Base-by-base conservation (phyloP, 2,113 vertebrate genomes). In the Conger conger region DNA sequence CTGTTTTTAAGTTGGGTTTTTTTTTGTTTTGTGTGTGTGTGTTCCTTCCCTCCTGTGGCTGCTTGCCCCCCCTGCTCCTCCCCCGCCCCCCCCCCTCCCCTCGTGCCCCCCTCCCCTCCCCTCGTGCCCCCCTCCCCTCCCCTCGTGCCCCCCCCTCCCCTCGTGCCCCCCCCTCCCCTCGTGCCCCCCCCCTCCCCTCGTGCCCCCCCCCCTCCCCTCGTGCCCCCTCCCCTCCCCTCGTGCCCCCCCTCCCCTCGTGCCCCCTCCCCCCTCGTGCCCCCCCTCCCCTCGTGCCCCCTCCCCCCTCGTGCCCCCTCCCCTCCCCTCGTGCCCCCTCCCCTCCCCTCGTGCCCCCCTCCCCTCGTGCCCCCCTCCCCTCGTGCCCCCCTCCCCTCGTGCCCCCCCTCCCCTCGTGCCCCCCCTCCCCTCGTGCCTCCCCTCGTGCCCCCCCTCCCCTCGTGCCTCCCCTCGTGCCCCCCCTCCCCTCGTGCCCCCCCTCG, bases 381-480 rank as follows among this genome's bases (percentile, higher is more conserved):
- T n/a, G n/a, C 50, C 60, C 91, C 93, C 90, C 92, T 11, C 88
- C n/a, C n/a, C n/a, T n/a, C n/a, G n/a, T n/a, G n/a, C 87, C 86
- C 92, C 87, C 88, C 78, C 86, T 73, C 79, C 79, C 87, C 89
- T 73, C 78, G 89, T 50, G 45, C 45, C 45, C 15, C n/a, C n/a
- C n/a, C n/a, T n/a, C n/a, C n/a, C n/a, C n/a, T n/a, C n/a, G n/a
- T 23, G 27, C 30, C 3, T 33, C 60, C 91, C 93, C 90, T n/a
- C n/a, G 88, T 92, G 91, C 88, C 91, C 50, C 89, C 60, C 23
- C 86, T 86, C 91, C 60, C 36, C 23, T 76, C 85, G 87, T 92
- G 90, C 90, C 90, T 90, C n/a, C 92, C 90, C 68, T 76, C 81
- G 90, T 87, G 84, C 85, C 80, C 86, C 80, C 81, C 88, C 91